Base-by-base conservation (phyloP, 2,113 vertebrate genomes). In the Mormyrus iriodes region DNA sequence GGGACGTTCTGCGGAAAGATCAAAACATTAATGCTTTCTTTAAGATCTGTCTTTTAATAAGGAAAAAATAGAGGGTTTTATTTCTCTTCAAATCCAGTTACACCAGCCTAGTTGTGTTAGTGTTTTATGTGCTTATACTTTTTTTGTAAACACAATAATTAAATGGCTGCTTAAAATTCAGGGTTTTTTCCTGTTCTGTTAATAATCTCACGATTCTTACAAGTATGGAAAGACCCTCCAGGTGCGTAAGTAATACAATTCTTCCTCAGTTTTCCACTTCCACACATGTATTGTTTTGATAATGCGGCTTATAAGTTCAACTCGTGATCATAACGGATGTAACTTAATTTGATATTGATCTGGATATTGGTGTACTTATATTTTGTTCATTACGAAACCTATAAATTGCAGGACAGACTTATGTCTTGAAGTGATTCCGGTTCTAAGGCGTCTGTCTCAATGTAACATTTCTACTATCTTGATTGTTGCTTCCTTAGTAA, bases 161-260 rank as follows among this genome's bases (percentile, higher is more conserved):
- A 39, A 39, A 76, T n/a, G 69, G 4, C 13, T 79, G 31, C n/a
- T 27, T 8, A 6, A 48, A 48, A 46, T n/a, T n/a, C n/a, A n/a
- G 55, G 55, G 55, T 61, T 65, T 65, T 31, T 69, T 12, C 61
- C 10, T 13, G 9, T 82, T 44, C 76, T 27, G 10, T 82, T 82
- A 82, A 44, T 44, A 82, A 42, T 44, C 35, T 39, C 39, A 44
- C 39, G 42, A 82, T 82, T 42, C 6, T 88, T 73, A 82, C 9
- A 39, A 79, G 15, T 13, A 89, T 89, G 88, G 79, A 42, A 44
- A 52, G 88, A 55, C 79, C 76, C 4, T 58, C 88, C 35, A 84
- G 88, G 88, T 89, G 27, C 35, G 88, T 89, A 88, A 51, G 87
- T 88, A 73, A 49, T 9, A 44, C 17, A 31, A 39, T 27, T 52